Evolutionary conservation across 2,888 invertebrate species (phyloP), one percentile per base, ranked within the genome.

Genomic region (Eulithis testata): DNA sequence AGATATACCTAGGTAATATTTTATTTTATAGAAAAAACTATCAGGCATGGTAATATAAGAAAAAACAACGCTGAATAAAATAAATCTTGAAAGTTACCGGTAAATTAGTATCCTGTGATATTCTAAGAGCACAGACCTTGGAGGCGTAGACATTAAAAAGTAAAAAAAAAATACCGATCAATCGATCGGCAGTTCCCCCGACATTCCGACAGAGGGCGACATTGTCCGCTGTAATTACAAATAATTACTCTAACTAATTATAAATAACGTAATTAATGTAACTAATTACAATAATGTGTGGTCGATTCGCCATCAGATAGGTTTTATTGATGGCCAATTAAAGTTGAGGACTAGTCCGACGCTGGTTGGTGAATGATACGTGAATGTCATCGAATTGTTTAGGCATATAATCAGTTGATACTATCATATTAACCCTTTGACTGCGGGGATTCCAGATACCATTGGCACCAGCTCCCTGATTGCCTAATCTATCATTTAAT

Each of bases 241-340:
- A 64, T 68, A 69, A 72, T 72, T 73, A 66, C 61, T 21, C 59
- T 57, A 55, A 63, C 54, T 71, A 66, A 73, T 73, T 90, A 91
- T 91, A 91, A 90, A 90, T 86, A 90, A 86, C 85, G 89, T 90
- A 91, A 91, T 90, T 91, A 90, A 89, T 86, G 90, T 86, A 83
- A 54, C 64, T 60, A 50, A 55, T 53, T 59, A 55, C 60, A 55
- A 60, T 64, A 59, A 53, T 49, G 63, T 54, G 64, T 60, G 64
- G 60, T 12, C 31, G 65, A 55, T 37, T 53, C 51, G 60, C 57
- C 64, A 65, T 68, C 64, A 58, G 68, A 68, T 68, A 68, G 61
- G 63, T 65, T 60, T 67, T 57, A 63, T 67, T 62, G 54, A 66
- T 66, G 58, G 3, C 14, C 59, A 62, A 66, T 66, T 66, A 66